Evolutionary conservation across 2,888 invertebrate species (phyloP).

Genomic region (Brenthis ino): DNA sequence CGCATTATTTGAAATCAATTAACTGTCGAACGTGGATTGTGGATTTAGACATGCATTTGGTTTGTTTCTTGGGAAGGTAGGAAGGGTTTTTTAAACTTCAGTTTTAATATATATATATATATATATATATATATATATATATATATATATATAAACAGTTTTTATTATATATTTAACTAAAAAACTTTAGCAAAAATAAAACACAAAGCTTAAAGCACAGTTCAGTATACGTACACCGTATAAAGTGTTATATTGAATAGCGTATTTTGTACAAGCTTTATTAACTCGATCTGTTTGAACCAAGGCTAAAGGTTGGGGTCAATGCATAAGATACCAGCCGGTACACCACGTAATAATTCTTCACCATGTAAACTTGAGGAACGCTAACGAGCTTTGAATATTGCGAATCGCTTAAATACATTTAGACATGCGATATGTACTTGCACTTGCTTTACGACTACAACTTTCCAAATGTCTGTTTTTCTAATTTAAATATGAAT

Average conservation of each 20-base stretch:
- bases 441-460: slow-evolving; percentile 21
- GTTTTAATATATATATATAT: too few relatives aligned
- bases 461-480: slow-evolving; percentile 24
- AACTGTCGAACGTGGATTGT: slow-evolving; percentile 16
- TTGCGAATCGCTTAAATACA: slow-evolving; percentile 32
- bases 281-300: slow-evolving; percentile 38
- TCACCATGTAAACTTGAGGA: slow-evolving; percentile 35
- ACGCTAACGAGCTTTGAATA: slow-evolving; percentile 39
- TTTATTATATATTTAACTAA: too few relatives aligned
- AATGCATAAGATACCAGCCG: slow-evolving; percentile 37
- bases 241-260: slow-evolving; percentile 21
- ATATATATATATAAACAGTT: too few relatives aligned
- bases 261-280: slow-evolving; percentile 30
- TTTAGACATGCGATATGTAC: slow-evolving; percentile 27
- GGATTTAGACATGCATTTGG: slow-evolving; percentile 7
- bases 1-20: slow-evolving; percentile 55
- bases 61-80: neutral
- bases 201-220: neutral
- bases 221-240: neutral
- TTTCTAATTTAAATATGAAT: slow-evolving; percentile 22
- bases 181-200: too few relatives aligned
- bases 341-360: slow-evolving; percentile 34
- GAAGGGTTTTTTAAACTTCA: neutral
- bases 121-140: too few relatives aligned
- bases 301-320: slow-evolving; percentile 35